A percentile compares a stretch with the other conserved stretches of the same genome.
Conservation (phyloP, 2,888 invertebrate genomes). For the Cinara cedri region DNA sequence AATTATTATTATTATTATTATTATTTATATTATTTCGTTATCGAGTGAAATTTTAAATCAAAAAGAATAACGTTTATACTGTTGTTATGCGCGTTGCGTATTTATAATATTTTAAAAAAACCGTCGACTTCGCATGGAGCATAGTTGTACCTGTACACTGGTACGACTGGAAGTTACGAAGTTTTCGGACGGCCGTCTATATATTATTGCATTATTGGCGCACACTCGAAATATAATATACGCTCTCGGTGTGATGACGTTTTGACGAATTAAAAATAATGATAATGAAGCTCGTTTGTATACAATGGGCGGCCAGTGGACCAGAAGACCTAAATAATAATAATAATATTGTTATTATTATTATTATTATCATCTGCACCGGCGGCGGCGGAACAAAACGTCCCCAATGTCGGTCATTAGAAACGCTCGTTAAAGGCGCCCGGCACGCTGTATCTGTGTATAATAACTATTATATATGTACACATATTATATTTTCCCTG, state of each 20-base stretch:
- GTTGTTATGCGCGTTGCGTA: no score
- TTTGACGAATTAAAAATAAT: constrained; percentile 39
- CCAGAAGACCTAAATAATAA: constrained; percentile 9
- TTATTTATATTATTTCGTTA: no score
- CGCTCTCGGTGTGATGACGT: not conserved
- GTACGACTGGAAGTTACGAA: not conserved
- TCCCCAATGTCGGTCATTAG: constrained; percentile 37
- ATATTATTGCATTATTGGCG: not conserved
- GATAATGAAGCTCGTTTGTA: constrained; percentile 28
- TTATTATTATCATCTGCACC: no score
- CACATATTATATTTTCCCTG: no score
- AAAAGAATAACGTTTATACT: no score
- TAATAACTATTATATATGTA: no score
- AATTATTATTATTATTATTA: no score
- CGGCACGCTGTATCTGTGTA: not conserved
- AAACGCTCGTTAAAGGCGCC: constrained; percentile 24
- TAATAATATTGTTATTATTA: not conserved
- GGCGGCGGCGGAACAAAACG: constrained; percentile 4
- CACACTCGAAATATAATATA: no score
- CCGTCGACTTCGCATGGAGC: no score
- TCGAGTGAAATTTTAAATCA: no score
- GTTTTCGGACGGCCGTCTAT: not conserved
- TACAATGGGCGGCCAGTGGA: not conserved
- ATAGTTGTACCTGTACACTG: no score
- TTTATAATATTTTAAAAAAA: no score